A percentile compares a stretch with the other conserved stretches of the same genome.
phyloP scores from a whole-genome alignment of 2,797 vertebrate species.

The Oreonectes daqikongensis region DNA sequence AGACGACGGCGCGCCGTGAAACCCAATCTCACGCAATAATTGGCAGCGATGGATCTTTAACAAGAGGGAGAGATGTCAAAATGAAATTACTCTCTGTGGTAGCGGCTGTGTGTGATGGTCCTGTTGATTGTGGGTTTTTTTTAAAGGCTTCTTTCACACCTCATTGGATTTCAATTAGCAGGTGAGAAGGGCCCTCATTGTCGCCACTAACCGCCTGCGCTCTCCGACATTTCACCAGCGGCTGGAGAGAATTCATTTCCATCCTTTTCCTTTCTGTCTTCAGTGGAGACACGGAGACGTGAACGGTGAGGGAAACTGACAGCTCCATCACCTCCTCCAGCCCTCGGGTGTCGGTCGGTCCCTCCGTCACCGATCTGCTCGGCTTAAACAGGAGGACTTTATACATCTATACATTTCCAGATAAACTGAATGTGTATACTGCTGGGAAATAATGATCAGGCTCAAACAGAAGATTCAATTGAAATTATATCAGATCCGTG shows the following conservation, averaged over 20 bases:
- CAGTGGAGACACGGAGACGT: conserved; percentile 7
- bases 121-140: conserved; percentile 63
- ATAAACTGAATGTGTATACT: not conserved
- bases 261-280: conserved; percentile 25
- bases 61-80: conserved; percentile 60
- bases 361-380: not conserved
- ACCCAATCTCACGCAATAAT: conserved; percentile 58
- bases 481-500: conserved; percentile 28
- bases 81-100: conserved; percentile 59
- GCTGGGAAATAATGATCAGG: conserved; percentile 17
- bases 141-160: conserved; percentile 65
- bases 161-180: conserved; percentile 71
- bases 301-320: conserved; percentile 31
- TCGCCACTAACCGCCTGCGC: conserved; percentile 56
- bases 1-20: conserved; percentile 46
- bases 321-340: conserved; percentile 31
- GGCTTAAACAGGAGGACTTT: not conserved
- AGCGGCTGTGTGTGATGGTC: conserved; percentile 46
- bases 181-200: conserved; percentile 54
- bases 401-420: conserved; percentile 16
- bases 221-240: conserved; percentile 58
- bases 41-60: conserved; percentile 59
- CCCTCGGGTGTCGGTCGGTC: not conserved
- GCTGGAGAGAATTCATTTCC: conserved; percentile 58
- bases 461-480: conserved; percentile 39